These are phyloP conservation scores for Cercopithecus diana DNA, from an alignment of 2,797 vertebrate genomes.

Conservation along the genomic window DNA sequence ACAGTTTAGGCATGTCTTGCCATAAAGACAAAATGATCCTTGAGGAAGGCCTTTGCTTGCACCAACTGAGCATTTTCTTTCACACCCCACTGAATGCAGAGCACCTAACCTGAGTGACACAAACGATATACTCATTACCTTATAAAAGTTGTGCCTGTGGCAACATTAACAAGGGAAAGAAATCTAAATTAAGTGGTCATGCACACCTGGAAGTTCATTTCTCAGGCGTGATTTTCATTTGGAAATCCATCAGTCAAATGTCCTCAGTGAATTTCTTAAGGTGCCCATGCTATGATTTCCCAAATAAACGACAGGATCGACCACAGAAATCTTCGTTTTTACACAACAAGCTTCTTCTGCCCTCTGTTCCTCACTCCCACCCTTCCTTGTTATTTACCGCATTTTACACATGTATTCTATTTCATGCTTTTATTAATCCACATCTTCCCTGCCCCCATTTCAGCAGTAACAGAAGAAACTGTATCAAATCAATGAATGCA, in stretches of 20 bases:
- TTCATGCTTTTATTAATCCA: slow-evolving; percentile 81
- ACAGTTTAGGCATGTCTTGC: neutral
- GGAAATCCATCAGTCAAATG: neutral
- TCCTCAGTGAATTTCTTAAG: slow-evolving; percentile 38
- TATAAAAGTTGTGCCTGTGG: neutral
- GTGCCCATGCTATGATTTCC: slow-evolving; percentile 26
- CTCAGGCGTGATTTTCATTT: slow-evolving; percentile 44
- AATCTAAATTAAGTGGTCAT: slow-evolving; percentile 5
- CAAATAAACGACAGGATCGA: neutral
- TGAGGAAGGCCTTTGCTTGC: neutral
- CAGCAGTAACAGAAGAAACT: slow-evolving; percentile 85
- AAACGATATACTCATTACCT: neutral
- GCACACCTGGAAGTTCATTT: slow-evolving; percentile 63
- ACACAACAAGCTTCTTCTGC: neutral
- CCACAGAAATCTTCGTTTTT: neutral
- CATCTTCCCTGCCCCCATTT: slow-evolving; percentile 66
- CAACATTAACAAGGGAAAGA: neutral
- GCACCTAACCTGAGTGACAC: neutral
- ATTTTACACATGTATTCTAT: slow-evolving; percentile 78
- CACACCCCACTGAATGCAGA: neutral
- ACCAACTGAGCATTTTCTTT: neutral
- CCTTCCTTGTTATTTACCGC: slow-evolving; percentile 53
- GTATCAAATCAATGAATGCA: slow-evolving; percentile 84
- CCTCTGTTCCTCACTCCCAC: neutral
- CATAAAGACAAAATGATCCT: neutral